Evolutionary conservation across 2,113 vertebrate species (phyloP).

Genomic region (Colius striatus): DNA sequence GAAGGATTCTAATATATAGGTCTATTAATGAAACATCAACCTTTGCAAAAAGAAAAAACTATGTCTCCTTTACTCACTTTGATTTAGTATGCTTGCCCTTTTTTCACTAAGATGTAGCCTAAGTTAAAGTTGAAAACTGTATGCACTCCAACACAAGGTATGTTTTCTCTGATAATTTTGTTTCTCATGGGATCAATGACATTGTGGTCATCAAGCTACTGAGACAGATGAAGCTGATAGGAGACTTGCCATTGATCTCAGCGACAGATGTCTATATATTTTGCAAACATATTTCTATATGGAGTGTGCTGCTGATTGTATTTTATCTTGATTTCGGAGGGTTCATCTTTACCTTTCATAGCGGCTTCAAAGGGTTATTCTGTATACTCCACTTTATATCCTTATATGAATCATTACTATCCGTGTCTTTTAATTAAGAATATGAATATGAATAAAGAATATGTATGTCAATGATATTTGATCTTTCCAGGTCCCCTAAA

Average conservation of each 20-base stretch:
- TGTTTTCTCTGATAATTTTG: background rate
- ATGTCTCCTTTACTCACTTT: background rate
- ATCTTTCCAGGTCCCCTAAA: background rate
- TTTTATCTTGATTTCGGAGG: background rate
- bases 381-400: background rate
- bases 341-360: background rate
- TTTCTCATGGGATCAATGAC: background rate
- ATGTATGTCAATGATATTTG: background rate
- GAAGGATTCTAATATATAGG: background rate
- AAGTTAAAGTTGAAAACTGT: constrained; percentile 3
- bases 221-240: background rate
- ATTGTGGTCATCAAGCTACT: background rate
- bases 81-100: background rate
- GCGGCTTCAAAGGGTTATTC: background rate
- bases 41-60: background rate
- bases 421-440: background rate
- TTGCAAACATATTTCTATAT: background rate
- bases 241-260: background rate
- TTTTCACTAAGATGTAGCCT: background rate
- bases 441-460: background rate
- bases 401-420: background rate
- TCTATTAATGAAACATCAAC: background rate
- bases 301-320: background rate
- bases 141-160: background rate
- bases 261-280: background rate